phyloP scores from a whole-genome alignment of 2,113 vertebrate species.

The Megaceryle maxima region DNA sequence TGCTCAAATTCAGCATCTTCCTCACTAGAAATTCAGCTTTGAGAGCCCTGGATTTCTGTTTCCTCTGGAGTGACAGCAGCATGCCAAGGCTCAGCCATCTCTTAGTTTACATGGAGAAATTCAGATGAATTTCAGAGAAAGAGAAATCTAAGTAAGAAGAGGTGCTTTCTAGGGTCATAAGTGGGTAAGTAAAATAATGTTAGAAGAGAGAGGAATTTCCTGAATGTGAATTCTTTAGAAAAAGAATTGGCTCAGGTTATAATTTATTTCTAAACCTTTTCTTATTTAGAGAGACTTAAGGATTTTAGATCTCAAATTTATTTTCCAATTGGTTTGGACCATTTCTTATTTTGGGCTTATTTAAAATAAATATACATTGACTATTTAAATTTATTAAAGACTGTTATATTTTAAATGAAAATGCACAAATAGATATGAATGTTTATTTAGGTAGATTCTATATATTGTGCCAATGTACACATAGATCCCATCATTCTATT shows the following conservation, averaged over 20 bases:
- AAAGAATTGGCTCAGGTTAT: neutral
- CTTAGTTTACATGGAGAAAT: neutral
- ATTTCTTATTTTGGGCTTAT: neutral
- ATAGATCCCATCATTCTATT: neutral
- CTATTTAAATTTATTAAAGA: neutral
- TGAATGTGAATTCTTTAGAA: neutral
- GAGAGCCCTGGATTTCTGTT: neutral
- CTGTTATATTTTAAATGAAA: neutral
- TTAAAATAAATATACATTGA: neutral
- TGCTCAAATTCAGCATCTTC: neutral
- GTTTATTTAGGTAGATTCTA: neutral
- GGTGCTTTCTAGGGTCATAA: neutral
- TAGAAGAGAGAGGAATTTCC: neutral
- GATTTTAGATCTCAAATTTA: neutral
- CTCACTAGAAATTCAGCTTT: neutral
- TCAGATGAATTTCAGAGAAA: neutral
- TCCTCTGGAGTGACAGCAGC: neutral
- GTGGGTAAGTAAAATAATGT: neutral
- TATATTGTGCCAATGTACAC: neutral
- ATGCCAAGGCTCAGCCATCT: neutral
- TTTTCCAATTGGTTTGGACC: neutral
- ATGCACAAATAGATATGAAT: neutral
- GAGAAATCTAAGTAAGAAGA: neutral
- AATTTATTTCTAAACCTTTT: neutral
- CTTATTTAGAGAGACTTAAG: neutral